phyloP scores from a whole-genome alignment of 2,113 vertebrate genomes.

The Anhinga rufa region DNA sequence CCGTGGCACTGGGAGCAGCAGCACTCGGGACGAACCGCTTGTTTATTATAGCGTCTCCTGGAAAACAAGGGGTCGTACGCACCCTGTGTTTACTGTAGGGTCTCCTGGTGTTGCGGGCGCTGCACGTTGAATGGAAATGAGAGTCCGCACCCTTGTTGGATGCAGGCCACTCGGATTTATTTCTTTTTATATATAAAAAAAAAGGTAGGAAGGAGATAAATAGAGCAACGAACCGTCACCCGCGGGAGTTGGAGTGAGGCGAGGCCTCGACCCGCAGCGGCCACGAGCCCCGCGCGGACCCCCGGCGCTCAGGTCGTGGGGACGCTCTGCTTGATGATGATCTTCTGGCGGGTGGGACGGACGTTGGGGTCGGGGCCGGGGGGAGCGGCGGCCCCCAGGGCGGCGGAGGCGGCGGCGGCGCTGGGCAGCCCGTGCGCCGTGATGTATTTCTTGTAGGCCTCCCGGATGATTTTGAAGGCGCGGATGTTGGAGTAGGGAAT shows the following conservation, averaged over 20 bases:
- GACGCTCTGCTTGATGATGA: conserved; percentile 78
- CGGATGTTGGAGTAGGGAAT: conserved; percentile 89
- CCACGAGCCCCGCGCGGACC: accelerated
- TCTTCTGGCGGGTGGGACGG: conserved; percentile 79
- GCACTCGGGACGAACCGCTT: accelerated
- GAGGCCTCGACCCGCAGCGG: accelerated
- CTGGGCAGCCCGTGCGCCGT: conserved; percentile 89
- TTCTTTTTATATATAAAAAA: not conserved
- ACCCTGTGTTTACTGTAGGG: no score
- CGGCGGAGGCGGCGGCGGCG: conserved; percentile 61
- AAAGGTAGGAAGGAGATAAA: not conserved
- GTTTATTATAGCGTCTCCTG: not conserved
- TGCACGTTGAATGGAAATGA: accelerated
- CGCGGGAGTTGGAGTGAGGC: accelerated
- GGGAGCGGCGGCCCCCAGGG: conserved; percentile 35
- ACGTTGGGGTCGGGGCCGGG: conserved; percentile 43
- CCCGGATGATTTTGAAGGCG: conserved; percentile 93
- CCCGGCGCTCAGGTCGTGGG: conserved; percentile 19
- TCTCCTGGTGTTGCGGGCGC: accelerated
- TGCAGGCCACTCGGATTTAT: accelerated
- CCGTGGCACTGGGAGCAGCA: not conserved
- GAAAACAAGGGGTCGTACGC: not conserved
- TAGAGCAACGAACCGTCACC: not conserved
- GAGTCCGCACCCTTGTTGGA: no score
- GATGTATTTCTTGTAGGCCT: conserved; percentile 93